Base-by-base conservation (phyloP, 2,888 invertebrate species). In the Pimpla rufipes region DNA sequence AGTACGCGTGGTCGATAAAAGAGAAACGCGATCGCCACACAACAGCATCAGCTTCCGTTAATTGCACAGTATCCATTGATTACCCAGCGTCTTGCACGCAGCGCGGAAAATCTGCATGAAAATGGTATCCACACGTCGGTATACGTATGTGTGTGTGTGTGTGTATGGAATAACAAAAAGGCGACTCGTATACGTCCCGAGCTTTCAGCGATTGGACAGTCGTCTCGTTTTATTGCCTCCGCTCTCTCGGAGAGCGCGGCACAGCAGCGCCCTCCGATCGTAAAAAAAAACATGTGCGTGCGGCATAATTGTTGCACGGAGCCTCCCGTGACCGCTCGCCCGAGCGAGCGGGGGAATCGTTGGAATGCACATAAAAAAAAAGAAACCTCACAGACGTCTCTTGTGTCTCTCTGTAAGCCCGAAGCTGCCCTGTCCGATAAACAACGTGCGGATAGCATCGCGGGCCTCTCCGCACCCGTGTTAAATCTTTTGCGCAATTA, bases 321-420 rank as follows among this genome's bases (percentile, higher is more conserved):
- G n/a, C 21, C 50, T 76, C 71, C 76, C 83, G 45, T 73, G 52
- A 76, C 59, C 68, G 57, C 23, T 66, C 57, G 75, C 64, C 62
- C 52, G 59, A 55, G 59, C 57, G 62, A 57, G 42, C 8, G 52
- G 6, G 42, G 40, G 23, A 29, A 45, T 71, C 16, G 42, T 42
- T 21, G 42, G 29, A 71, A 71, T 42, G 40, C 23, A 6, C 21
- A 71, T 37, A 13, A 71, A 42, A 70, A 40, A 52, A 18, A n/a
- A 23, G 18, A 5, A 37, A 35, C 11, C 68, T 50, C 10, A 8
- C 7, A 11, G 3, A 29, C 57, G 10, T n/a, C 13, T 59, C 35
- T 16, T 35, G 6, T 16, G n/a, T 29, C 29, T 35, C 35, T 35
- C 35, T 23, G 4, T 13, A 52, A 0, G 8, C 16, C 23, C 16